Base-by-base conservation (phyloP, 1,140 invertebrate genomes). In the Apis mellifera region DNA sequence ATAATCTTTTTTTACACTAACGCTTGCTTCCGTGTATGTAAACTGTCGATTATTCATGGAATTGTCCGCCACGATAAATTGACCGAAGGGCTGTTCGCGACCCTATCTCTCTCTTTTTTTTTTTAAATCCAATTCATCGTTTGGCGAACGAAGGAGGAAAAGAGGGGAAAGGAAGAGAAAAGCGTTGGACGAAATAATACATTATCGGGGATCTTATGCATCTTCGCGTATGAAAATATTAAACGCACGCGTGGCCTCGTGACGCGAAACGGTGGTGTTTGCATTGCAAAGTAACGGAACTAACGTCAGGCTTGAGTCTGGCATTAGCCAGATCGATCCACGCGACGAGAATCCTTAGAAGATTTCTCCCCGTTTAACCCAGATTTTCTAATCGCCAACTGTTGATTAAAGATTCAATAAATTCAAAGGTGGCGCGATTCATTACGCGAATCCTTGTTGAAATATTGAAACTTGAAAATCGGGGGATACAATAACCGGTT, bases 1-100 rank as follows among this genome's bases (percentile, higher is more conserved):
- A 70, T 62, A 82, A 82, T 82, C 66, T 70, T 77, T 82, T 42
- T 82, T 78, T 71, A 50, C 81, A 70, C 50, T 19, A 52, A 55
- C 50, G 52, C 50, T 19, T 42, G 72, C 64, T 76, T 60, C 72
- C 55, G 64, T 62, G 54, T 59, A 82, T 82, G 81, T 82, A 82
- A 82, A 82, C 75, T 82, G 74, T 82, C 81, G 69, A 78, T 82
- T 82, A 82, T 78, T 82, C 81, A 82, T 78, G 50, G 81, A 68
- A 82, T 82, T 78, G 50, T n/a, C n/a, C n/a, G 4, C 4, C 21
- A 15, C 48, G 81, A 76, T 76, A 76, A 82, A 81, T 42, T 52
- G 50, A 52, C 1, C 32, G 32, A 42, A 7, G 32, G 50, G 26
- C 1, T 50, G 12, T 8, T 62, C 12, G 26, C 32, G 23, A 26